Evolutionary conservation across 2,113 vertebrate genomes (phyloP).

Genomic region (Nothoprocta perdicaria): DNA sequence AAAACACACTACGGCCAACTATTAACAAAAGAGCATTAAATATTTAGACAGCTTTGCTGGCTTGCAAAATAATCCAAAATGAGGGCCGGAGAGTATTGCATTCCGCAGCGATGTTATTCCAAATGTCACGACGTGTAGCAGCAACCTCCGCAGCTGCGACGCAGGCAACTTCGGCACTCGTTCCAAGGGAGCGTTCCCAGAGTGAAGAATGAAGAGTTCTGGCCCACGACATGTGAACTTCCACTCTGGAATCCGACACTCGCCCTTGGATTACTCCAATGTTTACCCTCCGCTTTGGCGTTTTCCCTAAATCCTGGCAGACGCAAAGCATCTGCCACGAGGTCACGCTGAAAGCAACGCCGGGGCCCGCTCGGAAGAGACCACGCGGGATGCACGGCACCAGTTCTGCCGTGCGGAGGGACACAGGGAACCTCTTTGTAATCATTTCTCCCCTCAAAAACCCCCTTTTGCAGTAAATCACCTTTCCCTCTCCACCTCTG

Average conservation of each 20-base stretch:
- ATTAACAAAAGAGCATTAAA: constrained; percentile 1
- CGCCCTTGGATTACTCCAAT: not conserved
- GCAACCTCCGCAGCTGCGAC: not conserved
- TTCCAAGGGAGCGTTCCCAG: not conserved
- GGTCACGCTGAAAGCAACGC: not conserved
- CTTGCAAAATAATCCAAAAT: constrained; percentile 48
- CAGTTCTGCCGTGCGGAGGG: not conserved
- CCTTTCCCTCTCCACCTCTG: constrained; percentile 14
- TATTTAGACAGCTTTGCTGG: constrained; percentile 43
- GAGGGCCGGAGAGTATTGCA: not conserved
- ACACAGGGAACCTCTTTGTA: constrained; percentile 14
- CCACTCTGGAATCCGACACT: not conserved
- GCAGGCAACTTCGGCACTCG: not conserved
- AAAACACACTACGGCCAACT: constrained; percentile 39
- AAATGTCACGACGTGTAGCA: not conserved
- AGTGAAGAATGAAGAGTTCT: not conserved
- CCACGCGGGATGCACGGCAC: too few relatives aligned
- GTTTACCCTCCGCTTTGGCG: constrained; percentile 12
- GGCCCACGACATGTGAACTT: not conserved
- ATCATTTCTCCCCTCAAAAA: not conserved
- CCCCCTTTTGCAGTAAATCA: constrained; percentile 38
- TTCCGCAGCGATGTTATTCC: not conserved
- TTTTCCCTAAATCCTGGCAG: constrained; percentile 16
- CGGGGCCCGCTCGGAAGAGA: not conserved
- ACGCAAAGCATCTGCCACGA: not conserved